These are phyloP conservation scores for Brachionus manjavacas DNA, from an alignment of 1,140 invertebrate genomes.

Conservation along the genomic window DNA sequence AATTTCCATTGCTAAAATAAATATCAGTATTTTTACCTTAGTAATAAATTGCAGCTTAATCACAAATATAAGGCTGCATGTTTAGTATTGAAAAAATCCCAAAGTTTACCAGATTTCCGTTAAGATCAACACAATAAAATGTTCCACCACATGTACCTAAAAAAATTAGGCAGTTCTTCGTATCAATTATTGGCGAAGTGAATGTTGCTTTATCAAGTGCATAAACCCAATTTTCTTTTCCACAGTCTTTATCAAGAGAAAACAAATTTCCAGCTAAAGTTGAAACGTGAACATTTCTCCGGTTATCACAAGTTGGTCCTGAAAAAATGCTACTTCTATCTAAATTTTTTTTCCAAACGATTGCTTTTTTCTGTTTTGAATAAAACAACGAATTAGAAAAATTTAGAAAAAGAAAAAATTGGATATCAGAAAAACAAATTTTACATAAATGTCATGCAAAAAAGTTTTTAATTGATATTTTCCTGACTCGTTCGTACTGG, in stretches of 20 bases:
- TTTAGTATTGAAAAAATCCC: not conserved
- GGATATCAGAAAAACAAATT: too few species aligned
- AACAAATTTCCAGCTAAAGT: slow-evolving; percentile 63
- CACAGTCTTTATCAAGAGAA: slow-evolving; percentile 55
- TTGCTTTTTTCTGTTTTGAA: not conserved
- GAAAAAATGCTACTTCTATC: slow-evolving; percentile 62
- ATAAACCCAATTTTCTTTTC: slow-evolving; percentile 60
- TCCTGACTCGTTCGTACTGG: too few species aligned
- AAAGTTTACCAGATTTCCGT: slow-evolving; percentile 46
- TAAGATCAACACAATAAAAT: slow-evolving; percentile 42
- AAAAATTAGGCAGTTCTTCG: not conserved
- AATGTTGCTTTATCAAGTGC: slow-evolving; percentile 62
- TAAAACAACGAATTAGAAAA: not conserved
- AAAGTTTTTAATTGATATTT: too few species aligned
- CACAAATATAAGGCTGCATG: not conserved
- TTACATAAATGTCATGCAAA: not conserved
- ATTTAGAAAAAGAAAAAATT: too few species aligned
- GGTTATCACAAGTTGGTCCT: slow-evolving; percentile 60
- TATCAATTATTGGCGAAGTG: slow-evolving; percentile 56
- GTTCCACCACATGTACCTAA: not conserved
- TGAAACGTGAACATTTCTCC: slow-evolving; percentile 59
- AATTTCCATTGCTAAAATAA: slow-evolving; percentile 46
- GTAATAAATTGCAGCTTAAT: not conserved
- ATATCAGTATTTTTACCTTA: not conserved
- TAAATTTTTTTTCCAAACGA: slow-evolving; percentile 35